Evolutionary conservation across 1,140 invertebrate species (phyloP), one percentile per base, ranked within the genome.

Genomic region (Nasonia vitripennis): DNA sequence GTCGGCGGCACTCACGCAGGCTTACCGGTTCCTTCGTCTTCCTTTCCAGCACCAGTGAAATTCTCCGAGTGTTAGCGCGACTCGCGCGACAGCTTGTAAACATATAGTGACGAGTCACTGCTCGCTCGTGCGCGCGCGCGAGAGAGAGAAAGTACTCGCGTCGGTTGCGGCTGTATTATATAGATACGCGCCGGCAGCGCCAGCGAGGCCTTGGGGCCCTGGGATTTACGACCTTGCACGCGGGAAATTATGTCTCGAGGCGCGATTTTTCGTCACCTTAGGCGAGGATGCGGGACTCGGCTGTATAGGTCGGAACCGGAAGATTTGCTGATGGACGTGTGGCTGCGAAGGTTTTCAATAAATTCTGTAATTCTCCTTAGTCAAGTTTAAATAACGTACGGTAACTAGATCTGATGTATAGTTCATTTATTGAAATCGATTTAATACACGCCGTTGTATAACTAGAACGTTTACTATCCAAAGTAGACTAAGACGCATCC

Each of bases 101-200:
- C 55, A 62, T 62, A n/a, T 62, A 83, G 85, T 87, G 83, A 89
- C 77, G 86, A 87, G 37, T 70, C 84, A 20, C 27, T n/a, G 34
- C 37, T 5, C 3, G 27, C 27, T 27, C 27, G 34, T 7, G 41
- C 9, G 41, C 62, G 41, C 62, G 68, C 88, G 45, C 3, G 34
- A 84, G 37, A 5, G 82, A 86, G 89, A 89, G 89, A 90, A 89
- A 90, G 89, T 89, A 88, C 45, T 81, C 73, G 67, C 27, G 67
- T n/a, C 55, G 14, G 2, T 62, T 27, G 27, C 27, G 2, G 20
- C 5, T n/a, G 55, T n/a, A 17, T 55, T 62, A 62, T 62, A 62
- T 62, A 62, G 20, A 62, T 2, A 62, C 14, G 2, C 10, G 14
- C 9, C 14, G 48, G 17, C 17, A 55, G 17, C 51, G 14, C 17